A percentile compares a stretch with the other conserved stretches of the same genome.
Evolutionary conservation across 2,797 vertebrate species (phyloP).

Genomic region (Acridotheres tristis): DNA sequence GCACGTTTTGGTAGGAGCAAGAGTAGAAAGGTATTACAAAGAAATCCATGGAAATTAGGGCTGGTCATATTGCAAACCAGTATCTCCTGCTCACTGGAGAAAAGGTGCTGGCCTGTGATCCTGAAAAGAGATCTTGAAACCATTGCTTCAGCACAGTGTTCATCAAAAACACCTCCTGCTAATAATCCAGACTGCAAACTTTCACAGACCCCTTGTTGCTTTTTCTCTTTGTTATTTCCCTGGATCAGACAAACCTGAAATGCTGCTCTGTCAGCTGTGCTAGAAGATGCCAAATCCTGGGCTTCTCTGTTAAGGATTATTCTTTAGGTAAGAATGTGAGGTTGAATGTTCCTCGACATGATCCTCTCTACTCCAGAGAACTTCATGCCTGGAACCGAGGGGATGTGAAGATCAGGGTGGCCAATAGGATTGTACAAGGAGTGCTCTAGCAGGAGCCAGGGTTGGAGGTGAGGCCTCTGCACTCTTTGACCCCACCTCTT

Average conservation of each 20-base stretch:
- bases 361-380: neutral
- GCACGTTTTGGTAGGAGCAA: neutral
- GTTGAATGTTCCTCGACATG: neutral
- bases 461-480: neutral
- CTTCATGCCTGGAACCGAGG: neutral
- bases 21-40: neutral
- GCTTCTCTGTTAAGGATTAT: neutral
- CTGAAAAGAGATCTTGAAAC: neutral
- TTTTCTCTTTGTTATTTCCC: neutral
- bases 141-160: neutral
- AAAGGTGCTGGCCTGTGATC: neutral
- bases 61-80: fast-evolving
- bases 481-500: neutral
- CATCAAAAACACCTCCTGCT: neutral
- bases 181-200: neutral
- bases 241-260: neutral
- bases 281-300: neutral
- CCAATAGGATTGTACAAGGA: neutral
- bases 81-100: neutral
- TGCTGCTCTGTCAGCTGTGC: neutral
- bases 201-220: neutral
- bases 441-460: neutral
- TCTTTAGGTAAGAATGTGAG: neutral
- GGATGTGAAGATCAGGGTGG: neutral
- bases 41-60: neutral